Conservation (phyloP, 2,113 vertebrate species). For the Phalacrocorax aristotelis region DNA sequence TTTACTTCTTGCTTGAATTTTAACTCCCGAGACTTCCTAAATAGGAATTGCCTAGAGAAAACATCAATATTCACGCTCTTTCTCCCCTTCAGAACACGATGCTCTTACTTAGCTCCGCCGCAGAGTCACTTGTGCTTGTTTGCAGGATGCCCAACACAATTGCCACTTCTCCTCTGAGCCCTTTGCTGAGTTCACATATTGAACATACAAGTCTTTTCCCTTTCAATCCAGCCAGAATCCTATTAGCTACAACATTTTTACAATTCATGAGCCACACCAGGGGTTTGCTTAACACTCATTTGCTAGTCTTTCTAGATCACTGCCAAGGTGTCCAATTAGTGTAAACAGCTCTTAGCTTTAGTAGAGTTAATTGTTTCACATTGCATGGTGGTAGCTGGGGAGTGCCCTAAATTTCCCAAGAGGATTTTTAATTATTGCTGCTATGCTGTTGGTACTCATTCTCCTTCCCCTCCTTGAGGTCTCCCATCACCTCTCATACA, state of each 20-base stretch:
- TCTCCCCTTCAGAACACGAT: background rate
- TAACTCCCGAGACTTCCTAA: background rate
- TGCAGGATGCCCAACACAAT: background rate
- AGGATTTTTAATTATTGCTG: conserved; percentile 11
- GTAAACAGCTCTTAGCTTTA: background rate
- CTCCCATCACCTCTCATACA: background rate
- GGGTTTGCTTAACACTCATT: background rate
- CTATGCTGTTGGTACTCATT: background rate
- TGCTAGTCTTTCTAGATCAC: background rate
- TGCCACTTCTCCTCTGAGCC: background rate
- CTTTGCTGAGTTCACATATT: background rate
- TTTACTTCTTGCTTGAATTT: background rate
- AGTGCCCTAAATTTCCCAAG: background rate
- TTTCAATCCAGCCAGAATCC: background rate
- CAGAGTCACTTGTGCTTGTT: background rate
- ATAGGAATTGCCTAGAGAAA: background rate
- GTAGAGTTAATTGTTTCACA: background rate
- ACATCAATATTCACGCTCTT: fast-evolving
- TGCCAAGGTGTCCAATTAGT: conserved; percentile 27
- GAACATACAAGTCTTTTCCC: background rate
- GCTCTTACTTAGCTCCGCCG: background rate
- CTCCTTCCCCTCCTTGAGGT: background rate
- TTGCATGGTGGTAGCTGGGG: fast-evolving
- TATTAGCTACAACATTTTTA: background rate
- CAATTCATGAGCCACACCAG: background rate